Evolutionary conservation across 2,797 vertebrate species (phyloP), one percentile per base, ranked within the genome.

Genomic region (Schizothorax lantsangensis): DNA sequence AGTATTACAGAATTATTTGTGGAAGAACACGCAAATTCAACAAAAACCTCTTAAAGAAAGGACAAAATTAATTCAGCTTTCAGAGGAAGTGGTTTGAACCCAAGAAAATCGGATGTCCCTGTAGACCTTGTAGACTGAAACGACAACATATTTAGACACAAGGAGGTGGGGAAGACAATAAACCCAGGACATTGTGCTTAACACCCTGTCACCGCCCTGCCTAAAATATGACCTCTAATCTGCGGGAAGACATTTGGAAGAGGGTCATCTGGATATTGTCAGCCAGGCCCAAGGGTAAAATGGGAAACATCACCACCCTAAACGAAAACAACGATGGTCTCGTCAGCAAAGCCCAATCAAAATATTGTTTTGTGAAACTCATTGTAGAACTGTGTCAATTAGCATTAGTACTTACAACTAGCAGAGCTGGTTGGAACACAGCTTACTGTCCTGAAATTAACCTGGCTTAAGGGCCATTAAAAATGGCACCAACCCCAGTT

Each of bases 151-250:
- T 87, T 81, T 84, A 82, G 14, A 87, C 40, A 57, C 43, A 80
- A 75, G 69, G 47, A 75, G 68, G 66, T 79, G 81, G 69, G 5
- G 15, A 82, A 59, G 33, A 43, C 47, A 52, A 79, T 69, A 81
- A 82, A 86, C 79, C 26, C 84, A 86, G 66, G 64, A 78, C 77
- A 81, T 45, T 54, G 81, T 78, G 43, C 86, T 73, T 52, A 71
- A 79, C 80, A 86, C 71, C 49, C 86, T 68, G 75, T 85, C 83
- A 74, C 81, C 43, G 19, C 45, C n/a, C 40, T 30, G 85, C 74
- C 74, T 72, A 75, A 86, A 83, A 90, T 88, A 86, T 84, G 88
- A 74, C 79, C 89, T 85, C 78, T 86, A 89, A 90, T 91, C 89
- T 91, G 59, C 5, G 66, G 81, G 74, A 84, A 86, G 81, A 71